Base-by-base conservation (phyloP, 1,140 invertebrate species). In the Camponotus pennsylvanicus region DNA sequence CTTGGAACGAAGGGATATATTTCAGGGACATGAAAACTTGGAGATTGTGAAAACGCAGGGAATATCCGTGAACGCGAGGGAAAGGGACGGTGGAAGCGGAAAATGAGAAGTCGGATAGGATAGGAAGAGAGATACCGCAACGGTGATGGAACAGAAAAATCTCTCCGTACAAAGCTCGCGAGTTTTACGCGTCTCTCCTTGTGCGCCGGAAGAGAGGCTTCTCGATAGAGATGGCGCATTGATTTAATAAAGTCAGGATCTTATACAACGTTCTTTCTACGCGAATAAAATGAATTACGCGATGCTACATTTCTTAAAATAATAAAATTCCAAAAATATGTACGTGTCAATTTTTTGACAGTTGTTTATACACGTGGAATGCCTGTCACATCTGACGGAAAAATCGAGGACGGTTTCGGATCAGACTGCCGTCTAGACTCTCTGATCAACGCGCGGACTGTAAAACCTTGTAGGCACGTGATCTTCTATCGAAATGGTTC, bases 21-120 rank as follows among this genome's bases (percentile, higher is more conserved):
- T 94, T 86, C 86, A 64, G 67, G 75, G 93, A 93, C 93, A 94
- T 94, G 94, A 94, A 94, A 95, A 94, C 93, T 95, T 93, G 91
- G 91, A 94, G 93, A 92, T 94, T 93, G 93, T 93, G 91, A 92
- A 93, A 93, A 92, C 91, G 91, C 92, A 92, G 92, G 93, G 4
- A 94, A 93, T 94, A 93, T 93, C 88, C 49, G 66, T 67, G 71
- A 18, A 27, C 15, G 27, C 27, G 6, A 69, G 86, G 86, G 61
- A 85, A 21, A 64, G 37, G 69, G 37, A 75, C n/a, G 59, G 15
- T 27, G 21, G 32, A 34, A 63, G 49, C 45, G 49, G 80, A 21
- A 78, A 84, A 84, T 85, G 63, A 71, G 71, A 75, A 57, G 59
- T 52, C 49, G 70, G 80, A 57, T 59, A 55, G 69, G n/a, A 57